phyloP scores from a whole-genome alignment of 2,113 vertebrate species.

The Erythrocebus patas region DNA sequence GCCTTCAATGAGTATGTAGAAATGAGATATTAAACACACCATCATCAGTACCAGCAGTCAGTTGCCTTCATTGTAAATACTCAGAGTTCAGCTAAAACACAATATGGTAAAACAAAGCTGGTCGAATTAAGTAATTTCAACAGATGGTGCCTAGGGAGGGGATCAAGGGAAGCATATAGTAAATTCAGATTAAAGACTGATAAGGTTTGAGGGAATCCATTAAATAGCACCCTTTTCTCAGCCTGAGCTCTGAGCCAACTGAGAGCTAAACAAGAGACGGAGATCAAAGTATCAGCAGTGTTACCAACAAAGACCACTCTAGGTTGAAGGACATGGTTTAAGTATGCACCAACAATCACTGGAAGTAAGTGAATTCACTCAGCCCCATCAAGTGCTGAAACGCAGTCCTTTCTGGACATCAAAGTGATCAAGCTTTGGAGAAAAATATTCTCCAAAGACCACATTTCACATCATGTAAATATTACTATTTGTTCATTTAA shows the following conservation, averaged over 20 bases:
- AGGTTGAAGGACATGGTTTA: neutral
- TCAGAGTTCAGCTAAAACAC: neutral
- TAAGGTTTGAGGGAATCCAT: neutral
- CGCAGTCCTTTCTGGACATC: neutral
- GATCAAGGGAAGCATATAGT: neutral
- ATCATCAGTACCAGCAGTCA: neutral
- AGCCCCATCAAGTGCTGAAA: neutral
- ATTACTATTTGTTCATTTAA: neutral
- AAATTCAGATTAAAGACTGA: neutral
- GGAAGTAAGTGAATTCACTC: neutral
- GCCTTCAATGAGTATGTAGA: conserved; percentile 43
- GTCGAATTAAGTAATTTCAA: neutral
- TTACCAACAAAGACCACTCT: neutral
- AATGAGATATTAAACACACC: conserved; percentile 24
- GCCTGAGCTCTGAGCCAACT: neutral
- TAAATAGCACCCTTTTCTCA: neutral
- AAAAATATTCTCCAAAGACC: neutral
- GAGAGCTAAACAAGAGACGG: neutral
- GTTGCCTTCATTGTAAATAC: neutral
- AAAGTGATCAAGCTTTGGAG: neutral
- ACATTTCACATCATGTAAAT: neutral
- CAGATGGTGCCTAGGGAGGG: neutral
- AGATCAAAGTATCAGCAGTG: neutral
- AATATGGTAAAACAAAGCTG: conserved; percentile 16
- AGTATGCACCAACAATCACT: neutral